These are phyloP conservation scores for Gonocerus acuteangulatus DNA, from an alignment of 2,888 invertebrate species.

Conservation along the genomic window DNA sequence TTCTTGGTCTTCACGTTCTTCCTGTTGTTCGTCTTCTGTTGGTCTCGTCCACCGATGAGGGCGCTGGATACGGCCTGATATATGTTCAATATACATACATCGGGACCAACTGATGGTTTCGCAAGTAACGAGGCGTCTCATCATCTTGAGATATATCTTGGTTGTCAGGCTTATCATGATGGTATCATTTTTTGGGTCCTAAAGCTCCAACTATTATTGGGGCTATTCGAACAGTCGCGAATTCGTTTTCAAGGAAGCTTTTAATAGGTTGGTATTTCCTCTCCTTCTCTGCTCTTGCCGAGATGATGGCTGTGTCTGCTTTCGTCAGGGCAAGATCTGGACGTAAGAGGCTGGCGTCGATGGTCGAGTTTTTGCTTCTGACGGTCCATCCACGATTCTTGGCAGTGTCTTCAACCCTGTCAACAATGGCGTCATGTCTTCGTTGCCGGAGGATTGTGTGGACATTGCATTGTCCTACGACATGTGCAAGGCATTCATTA, in stretches of 20 bases:
- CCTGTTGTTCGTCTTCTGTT: no score
- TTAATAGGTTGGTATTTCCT: neutral
- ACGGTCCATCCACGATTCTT: neutral
- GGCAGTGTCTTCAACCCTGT: neutral
- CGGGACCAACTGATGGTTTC: neutral
- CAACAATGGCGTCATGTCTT: constrained; percentile 17
- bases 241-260: neutral
- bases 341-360: constrained; percentile 1
- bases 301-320: neutral
- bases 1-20: no score
- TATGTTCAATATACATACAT: no score
- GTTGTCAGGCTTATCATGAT: neutral
- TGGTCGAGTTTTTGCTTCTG: constrained; percentile 2
- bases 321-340: constrained; percentile 2
- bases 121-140: neutral
- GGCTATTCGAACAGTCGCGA: no score
- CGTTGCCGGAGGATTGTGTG: neutral
- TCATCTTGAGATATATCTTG: neutral
- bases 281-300: constrained; percentile 7
- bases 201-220: constrained; percentile 1
- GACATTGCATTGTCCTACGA: neutral
- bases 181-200: constrained; percentile 6
- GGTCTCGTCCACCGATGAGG: no score
- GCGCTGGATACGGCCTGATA: no score
- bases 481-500: no score